These are phyloP conservation scores for Pelmatolapia mariae DNA, from an alignment of 2,113 vertebrate species.

Conservation along the genomic window DNA sequence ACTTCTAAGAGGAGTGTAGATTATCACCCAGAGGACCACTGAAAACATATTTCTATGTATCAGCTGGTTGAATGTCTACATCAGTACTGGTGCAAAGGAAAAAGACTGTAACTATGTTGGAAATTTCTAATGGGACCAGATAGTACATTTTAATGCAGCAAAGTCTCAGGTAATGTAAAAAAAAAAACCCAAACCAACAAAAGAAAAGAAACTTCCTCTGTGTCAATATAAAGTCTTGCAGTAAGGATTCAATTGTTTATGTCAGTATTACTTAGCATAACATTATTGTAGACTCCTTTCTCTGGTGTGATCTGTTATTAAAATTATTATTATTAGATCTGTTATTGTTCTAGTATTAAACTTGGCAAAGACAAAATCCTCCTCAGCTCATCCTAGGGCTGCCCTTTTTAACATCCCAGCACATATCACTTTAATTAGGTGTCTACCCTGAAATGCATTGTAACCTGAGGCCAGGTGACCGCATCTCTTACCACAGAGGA, in stretches of 20 bases:
- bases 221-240: not conserved
- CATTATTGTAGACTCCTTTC: not conserved
- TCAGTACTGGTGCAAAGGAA: not conserved
- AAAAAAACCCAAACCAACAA: not conserved
- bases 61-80: not conserved
- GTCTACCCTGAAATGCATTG: not conserved
- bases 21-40: not conserved
- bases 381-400: not conserved
- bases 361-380: not conserved
- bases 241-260: not conserved
- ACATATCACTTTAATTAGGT: not conserved
- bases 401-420: not conserved
- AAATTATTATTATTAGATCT: not conserved
- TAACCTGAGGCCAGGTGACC: not conserved
- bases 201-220: not conserved
- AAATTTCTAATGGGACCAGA: not conserved
- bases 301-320: not conserved
- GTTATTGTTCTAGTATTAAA: not conserved
- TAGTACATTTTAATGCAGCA: not conserved
- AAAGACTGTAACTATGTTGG: not conserved
- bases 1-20: not conserved
- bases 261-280: not conserved
- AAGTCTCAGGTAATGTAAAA: not conserved
- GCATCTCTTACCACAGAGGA: not conserved
- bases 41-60: not conserved